Percentiles rank a stretch among this genome's conserved stretches.
phyloP scores from a whole-genome alignment of 1,140 invertebrate species.

The Propsilocerus akamusi region DNA sequence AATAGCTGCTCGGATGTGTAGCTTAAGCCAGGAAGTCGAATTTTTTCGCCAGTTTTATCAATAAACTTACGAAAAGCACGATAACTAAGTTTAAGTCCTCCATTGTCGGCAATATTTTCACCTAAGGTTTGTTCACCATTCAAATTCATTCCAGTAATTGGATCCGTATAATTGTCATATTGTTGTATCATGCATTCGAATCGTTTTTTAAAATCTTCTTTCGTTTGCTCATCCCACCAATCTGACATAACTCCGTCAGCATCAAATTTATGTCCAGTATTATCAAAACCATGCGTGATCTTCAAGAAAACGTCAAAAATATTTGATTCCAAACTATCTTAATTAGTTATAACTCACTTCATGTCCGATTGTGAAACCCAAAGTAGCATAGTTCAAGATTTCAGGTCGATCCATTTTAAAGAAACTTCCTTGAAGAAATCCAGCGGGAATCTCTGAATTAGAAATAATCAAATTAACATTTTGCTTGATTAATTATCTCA shows the following conservation, averaged over 20 bases:
- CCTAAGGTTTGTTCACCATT: conserved; percentile 60
- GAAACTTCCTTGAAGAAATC: conserved; percentile 43
- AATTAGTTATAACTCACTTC: no score
- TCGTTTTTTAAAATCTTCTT: conserved; percentile 41
- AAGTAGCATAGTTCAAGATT: conserved; percentile 39
- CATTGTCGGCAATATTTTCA: conserved; percentile 87
- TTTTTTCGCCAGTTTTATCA: conserved; percentile 18
- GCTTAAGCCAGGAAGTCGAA: conserved; percentile 29
- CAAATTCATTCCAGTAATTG: conserved; percentile 28
- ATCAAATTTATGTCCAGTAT: conserved; percentile 47
- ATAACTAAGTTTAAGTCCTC: conserved; percentile 60
- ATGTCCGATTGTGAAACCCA: background rate
- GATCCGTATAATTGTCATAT: conserved; percentile 30
- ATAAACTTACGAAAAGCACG: conserved; percentile 31
- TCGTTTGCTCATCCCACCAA: conserved; percentile 69
- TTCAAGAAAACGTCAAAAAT: no score
- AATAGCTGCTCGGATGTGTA: conserved; percentile 35
- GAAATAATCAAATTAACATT: conserved; percentile 6
- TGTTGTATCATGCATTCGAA: conserved; percentile 79
- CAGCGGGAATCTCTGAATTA: conserved; percentile 47
- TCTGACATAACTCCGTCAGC: conserved; percentile 46
- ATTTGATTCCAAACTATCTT: no score
- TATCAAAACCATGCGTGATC: no score
- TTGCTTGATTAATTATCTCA: background rate
- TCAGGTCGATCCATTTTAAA: conserved; percentile 37